phyloP scores from a whole-genome alignment of 2,888 invertebrate genomes.

The Drosophila meridionalis region DNA sequence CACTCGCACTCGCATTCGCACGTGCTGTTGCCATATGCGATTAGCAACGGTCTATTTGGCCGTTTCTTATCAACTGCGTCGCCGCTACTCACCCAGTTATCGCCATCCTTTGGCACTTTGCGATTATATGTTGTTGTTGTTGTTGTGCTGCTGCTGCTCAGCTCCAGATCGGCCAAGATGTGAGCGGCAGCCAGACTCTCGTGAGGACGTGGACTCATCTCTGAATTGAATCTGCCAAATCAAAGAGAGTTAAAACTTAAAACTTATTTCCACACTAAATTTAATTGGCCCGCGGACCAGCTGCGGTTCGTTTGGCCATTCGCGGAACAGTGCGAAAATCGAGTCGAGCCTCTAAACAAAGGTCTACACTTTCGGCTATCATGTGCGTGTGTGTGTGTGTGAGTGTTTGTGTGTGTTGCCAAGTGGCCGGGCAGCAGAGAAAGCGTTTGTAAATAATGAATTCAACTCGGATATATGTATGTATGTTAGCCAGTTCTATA shows the following conservation, averaged over 20 bases:
- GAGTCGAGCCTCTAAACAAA: conserved; percentile 35
- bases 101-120: conserved; percentile 48
- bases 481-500: background rate
- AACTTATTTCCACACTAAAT: background rate
- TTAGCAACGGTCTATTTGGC: conserved; percentile 2
- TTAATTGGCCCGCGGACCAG: background rate
- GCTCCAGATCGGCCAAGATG: conserved; percentile 49
- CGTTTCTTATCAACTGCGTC: conserved; percentile 25
- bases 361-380: conserved; percentile 6
- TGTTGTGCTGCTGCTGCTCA: conserved; percentile 23
- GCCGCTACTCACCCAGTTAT: conserved; percentile 52
- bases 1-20: conserved; percentile 15
- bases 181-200: conserved; percentile 42
- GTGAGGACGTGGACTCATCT: conserved; percentile 66
- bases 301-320: conserved; percentile 12
- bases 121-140: conserved; percentile 34
- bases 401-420: conserved; percentile 11
- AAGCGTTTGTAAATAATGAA: conserved; percentile 11
- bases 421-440: conserved; percentile 8
- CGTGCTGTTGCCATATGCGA: conserved; percentile 35
- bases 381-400: conserved; percentile 4
- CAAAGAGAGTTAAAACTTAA: background rate
- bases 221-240: conserved; percentile 2
- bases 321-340: conserved; percentile 55
- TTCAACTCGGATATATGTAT: background rate